Evolutionary conservation across 2,113 vertebrate genomes (phyloP), one percentile per base, ranked within the genome.

Genomic region (Zapornia atra): DNA sequence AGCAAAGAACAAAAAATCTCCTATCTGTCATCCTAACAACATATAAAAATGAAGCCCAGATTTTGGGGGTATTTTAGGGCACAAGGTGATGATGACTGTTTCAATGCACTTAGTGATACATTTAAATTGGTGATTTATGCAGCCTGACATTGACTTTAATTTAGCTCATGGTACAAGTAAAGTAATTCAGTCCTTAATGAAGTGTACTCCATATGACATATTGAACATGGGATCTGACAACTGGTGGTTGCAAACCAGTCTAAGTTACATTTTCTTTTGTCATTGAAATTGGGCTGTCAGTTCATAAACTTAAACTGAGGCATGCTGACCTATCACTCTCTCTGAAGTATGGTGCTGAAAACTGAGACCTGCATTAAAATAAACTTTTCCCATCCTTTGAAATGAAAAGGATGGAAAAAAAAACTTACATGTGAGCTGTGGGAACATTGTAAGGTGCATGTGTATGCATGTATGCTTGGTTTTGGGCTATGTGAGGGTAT

Each of bases 171-270:
- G 98, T 97, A 97, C 95, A 63, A 96, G 92, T 56, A n/a, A 94
- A 97, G 96, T 97, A 97, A 97, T 97, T 97, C 95, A 88, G 88
- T 91, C 91, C 95, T 95, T 98, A 97, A 98, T 97, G 97, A 98
- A 97, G 95, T 97, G 95, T 86, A 94, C 75, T 94, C 92, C 86
- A 21, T 77, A 83, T 97, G 97, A 97, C 97, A 96, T 95, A 97
- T 50, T 95, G 90, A 96, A 97, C 97, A 97, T 79, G 88, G 44
- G 89, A 96, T 93, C 94, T 96, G 95, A 97, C 96, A 96, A 96
- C 95, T 83, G 51, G 86, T 36, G 86, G 94, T 96, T 97, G 96
- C 94, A 97, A 97, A 91, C 44, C 86, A 86, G 69, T 53, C 71
- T 60, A 68, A 72, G 95, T 95, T 97, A 97, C 96, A 83, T 96